A percentile compares a stretch with the other conserved stretches of the same genome.
Evolutionary conservation across 2,888 invertebrate genomes (phyloP).

Genomic region (Seira musarum): DNA sequence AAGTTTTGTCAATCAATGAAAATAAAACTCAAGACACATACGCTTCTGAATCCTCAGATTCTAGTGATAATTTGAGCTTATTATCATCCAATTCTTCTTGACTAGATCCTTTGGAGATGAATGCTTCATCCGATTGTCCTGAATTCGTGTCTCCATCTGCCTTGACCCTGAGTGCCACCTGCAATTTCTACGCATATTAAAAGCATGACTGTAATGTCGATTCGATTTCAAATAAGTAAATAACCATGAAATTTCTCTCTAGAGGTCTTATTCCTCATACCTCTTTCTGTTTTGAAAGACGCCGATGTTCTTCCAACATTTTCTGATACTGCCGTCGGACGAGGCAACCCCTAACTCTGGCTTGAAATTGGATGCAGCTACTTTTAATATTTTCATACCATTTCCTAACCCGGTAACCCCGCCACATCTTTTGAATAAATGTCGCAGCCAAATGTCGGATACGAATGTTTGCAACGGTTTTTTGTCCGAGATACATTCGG

Average conservation of each 20-base stretch:
- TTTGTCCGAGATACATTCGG: constrained; percentile 79
- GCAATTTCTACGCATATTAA: constrained; percentile 59
- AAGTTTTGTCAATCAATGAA: constrained; percentile 28
- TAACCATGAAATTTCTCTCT: too few species aligned
- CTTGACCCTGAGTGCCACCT: constrained; percentile 56
- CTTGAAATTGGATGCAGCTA: constrained; percentile 80
- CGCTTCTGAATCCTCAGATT: constrained; percentile 72
- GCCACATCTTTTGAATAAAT: constrained; percentile 86
- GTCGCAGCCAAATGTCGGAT: constrained; percentile 73
- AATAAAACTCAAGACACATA: constrained; percentile 62
- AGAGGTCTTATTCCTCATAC: too few species aligned
- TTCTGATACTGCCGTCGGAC: constrained; percentile 77
- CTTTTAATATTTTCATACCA: constrained; percentile 80
- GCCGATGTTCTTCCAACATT: constrained; percentile 70
- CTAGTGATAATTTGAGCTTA: constrained; percentile 64
- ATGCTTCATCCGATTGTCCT: constrained; percentile 76
- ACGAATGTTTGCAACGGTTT: constrained; percentile 72
- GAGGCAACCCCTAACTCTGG: constrained; percentile 80
- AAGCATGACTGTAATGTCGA: neutral
- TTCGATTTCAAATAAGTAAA: neutral
- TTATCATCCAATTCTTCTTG: constrained; percentile 74
- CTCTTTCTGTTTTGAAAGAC: constrained; percentile 63
- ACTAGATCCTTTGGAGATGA: constrained; percentile 75
- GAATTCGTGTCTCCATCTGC: constrained; percentile 72
- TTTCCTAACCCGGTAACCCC: constrained; percentile 79